Evolutionary conservation across 2,888 invertebrate species (phyloP), one percentile per base, ranked within the genome.

Genomic region (Fragum whitleyi): DNA sequence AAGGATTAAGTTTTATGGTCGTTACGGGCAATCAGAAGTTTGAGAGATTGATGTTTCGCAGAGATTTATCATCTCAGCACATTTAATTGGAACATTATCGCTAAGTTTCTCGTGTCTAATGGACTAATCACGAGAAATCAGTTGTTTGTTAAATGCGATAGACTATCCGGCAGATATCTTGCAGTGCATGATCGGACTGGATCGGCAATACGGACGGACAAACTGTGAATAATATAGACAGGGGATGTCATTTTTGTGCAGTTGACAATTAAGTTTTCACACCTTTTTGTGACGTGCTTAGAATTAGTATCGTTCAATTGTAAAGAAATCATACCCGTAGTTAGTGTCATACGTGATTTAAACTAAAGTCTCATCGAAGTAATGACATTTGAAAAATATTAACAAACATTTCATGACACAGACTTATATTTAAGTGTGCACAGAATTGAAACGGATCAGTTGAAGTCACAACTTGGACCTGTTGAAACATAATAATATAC

Each of bases 1-100:
- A 70, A 26, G 65, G 29, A 29, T 62, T 73, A 39, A 72, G 61
- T 53, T 59, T 76, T 76, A 69, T 76, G 69, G 72, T 76, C 73
- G 72, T 53, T 69, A 55, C 16, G 68, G 76, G 76, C 71, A 80
- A 76, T 69, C 62, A 51, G 32, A 7, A 29, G 42, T 29, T 68
- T 23, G 42, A 23, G 21, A n/a, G 21, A 23, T 2, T 42, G 65
- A 42, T 42, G 42, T 21, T 16, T 21, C 65, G 14, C 39, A 23
- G 26, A 65, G 65, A 1, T 3, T 23, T 42, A 23, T 23, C 42
- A 9, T 32, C n/a, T 28, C 23, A 11, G 14, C 1, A 65, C 32
- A 16, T 23, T 3, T 65, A 42, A 23, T 42, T 23, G 29, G 61
- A 32, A 32, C 32, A 32, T 32, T 32, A 32, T 32, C 29, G 32